Evolutionary conservation across 2,888 invertebrate genomes (phyloP), one percentile per base, ranked within the genome.

Genomic region (Aspidiotus rigidus): DNA sequence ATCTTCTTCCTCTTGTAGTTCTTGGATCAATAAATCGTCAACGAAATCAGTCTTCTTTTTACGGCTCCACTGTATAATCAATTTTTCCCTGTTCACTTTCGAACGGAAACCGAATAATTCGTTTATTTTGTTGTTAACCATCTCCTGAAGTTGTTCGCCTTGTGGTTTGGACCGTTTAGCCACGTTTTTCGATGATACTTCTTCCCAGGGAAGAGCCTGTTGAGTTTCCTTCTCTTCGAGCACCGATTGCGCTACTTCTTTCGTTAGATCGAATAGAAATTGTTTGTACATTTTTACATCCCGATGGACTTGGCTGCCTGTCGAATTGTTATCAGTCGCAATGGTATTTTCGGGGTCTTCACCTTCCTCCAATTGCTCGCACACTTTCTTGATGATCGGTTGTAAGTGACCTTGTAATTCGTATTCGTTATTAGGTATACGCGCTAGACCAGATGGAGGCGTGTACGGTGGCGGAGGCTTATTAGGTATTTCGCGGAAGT

Each of bases 401-500:
- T 44, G 28, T 8, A 59, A 17, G n/a, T 59, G 15, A 7, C 17
- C 17, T 13, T 59, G 57, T 17, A 69, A 39, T 41, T 69, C 69
- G 13, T 17, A 9, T 44, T 69, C 62, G 17, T 54, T 69, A 11
- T 54, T 15, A 3, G 69, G 69, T 41, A 69, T 69, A 57, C 53
- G 53, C 9, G 13, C 7, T 39, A 44, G 62, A 10, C 62, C 56
- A 9, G 62, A 77, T 1, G 86, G 86, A 8, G 87, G 86, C 0
- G 85, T 86, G 77, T 88, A 89, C 0, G 88, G 88, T 0, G 88
- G 88, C 2, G 88, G 88, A 10, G 88, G 86, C 75, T 87, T 87
- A 76, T 87, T 86, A 7, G 87, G 87, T 72, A 87, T 86, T 77
- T 86, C 86, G 61, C 87, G 78, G 57, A 84, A 79, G 76, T 80